Percentiles rank a stretch among this genome's conserved stretches.
Conservation (phyloP, 2,113 vertebrate species). For the Tricholaema leucomelas region DNA sequence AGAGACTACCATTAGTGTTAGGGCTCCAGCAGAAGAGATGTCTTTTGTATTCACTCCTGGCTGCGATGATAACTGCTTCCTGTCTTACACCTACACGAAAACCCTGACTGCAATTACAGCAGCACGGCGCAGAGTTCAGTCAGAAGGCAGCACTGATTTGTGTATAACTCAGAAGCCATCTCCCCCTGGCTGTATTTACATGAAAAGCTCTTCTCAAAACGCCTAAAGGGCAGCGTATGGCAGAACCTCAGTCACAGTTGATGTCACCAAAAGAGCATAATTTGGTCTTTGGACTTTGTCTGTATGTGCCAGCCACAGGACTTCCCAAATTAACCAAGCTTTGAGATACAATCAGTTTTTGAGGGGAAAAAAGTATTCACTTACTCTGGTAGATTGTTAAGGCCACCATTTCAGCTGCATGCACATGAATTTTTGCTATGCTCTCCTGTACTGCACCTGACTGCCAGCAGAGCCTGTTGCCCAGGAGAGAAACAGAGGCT, state of each 20-base stretch:
- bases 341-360: background rate
- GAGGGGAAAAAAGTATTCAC: background rate
- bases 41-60: slow-evolving; percentile 53
- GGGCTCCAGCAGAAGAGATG: slow-evolving; percentile 54
- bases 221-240: background rate
- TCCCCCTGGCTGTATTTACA: slow-evolving; percentile 29
- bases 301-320: background rate
- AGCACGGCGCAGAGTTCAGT: slow-evolving; percentile 34
- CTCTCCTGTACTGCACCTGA: background rate
- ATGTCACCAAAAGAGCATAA: background rate
- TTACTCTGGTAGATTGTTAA: background rate
- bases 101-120: slow-evolving; percentile 71
- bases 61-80: slow-evolving; percentile 69
- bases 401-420: background rate
- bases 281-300: background rate
- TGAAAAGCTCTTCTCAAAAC: background rate
- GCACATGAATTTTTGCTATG: background rate
- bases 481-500: background rate
- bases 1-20: slow-evolving; percentile 54
- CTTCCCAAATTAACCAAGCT: slow-evolving; percentile 14
- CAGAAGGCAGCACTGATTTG: slow-evolving; percentile 67
- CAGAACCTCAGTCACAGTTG: background rate
- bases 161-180: slow-evolving; percentile 48
- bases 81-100: slow-evolving; percentile 75
- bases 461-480: background rate